phyloP scores from a whole-genome alignment of 92 coral and sea anemone genomes.

The Bergia puertoricense region DNA sequence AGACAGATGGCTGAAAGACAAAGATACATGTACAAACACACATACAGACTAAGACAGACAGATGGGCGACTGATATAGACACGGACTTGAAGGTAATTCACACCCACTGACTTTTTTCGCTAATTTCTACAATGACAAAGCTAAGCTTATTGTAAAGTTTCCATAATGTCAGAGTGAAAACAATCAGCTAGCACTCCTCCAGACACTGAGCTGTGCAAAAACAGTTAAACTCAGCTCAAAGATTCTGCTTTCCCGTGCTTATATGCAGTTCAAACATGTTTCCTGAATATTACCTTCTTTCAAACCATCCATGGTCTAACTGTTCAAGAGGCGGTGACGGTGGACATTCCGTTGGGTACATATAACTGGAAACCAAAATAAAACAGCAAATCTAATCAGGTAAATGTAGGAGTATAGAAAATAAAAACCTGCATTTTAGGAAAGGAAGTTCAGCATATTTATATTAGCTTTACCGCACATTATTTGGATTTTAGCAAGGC shows the following conservation, averaged over 20 bases:
- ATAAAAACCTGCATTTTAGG: neutral
- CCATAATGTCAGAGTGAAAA: neutral
- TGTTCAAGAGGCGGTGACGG: slow-evolving; percentile 98
- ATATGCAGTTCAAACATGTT: too few relatives aligned
- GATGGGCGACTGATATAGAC: too few relatives aligned
- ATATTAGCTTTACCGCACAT: neutral
- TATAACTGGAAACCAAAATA: slow-evolving; percentile 34
- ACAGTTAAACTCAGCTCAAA: neutral
- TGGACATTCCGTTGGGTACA: slow-evolving; percentile 90
- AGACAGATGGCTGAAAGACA: too few relatives aligned
- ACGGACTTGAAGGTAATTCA: too few relatives aligned
- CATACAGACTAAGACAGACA: neutral
- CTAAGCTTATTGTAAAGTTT: too few relatives aligned
- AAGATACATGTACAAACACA: neutral
- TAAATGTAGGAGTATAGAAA: neutral
- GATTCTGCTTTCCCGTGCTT: too few relatives aligned
- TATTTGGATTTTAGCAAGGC: neutral
- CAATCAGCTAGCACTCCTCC: neutral
- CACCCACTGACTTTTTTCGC: too few relatives aligned
- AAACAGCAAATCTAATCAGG: neutral
- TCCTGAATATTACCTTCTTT: slow-evolving; percentile 70
- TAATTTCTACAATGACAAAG: too few relatives aligned
- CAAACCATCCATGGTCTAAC: slow-evolving; percentile 92
- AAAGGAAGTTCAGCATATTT: neutral
- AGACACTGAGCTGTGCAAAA: neutral